Conservation (phyloP, 2,113 vertebrate genomes). For the Neopipo cinnamomea region DNA sequence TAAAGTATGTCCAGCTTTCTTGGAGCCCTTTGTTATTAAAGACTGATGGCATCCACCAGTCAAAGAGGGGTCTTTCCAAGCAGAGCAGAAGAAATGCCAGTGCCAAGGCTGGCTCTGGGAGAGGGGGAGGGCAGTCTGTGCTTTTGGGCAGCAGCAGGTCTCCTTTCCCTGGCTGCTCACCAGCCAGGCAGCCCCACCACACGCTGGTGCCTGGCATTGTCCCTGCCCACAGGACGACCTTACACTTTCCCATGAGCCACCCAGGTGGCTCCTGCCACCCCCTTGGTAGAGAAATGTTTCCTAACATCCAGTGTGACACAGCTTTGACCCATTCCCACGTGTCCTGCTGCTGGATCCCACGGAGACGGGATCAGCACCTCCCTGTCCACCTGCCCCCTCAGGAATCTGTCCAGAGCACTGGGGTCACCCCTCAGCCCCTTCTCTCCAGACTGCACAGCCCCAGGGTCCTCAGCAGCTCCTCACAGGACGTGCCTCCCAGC, state of each 20-base stretch:
- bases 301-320: not conserved
- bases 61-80: not conserved
- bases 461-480: not conserved
- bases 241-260: too few species aligned
- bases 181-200: too few species aligned
- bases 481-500: not conserved
- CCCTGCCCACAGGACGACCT: not conserved
- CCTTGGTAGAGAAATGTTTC: not conserved
- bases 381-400: not conserved
- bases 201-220: not conserved
- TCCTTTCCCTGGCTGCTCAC: not conserved
- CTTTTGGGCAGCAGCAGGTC: not conserved
- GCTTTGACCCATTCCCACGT: not conserved
- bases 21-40: too few species aligned
- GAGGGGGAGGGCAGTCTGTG: too few species aligned
- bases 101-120: not conserved
- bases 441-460: not conserved
- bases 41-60: not conserved
- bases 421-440: too few species aligned
- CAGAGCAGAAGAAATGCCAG: not conserved
- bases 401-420: not conserved
- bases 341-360: not conserved
- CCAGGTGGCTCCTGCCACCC: not conserved
- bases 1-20: not conserved
- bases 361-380: not conserved